Evolutionary conservation across 2,797 vertebrate species (phyloP).

Genomic region (Sebastiscus tertius): DNA sequence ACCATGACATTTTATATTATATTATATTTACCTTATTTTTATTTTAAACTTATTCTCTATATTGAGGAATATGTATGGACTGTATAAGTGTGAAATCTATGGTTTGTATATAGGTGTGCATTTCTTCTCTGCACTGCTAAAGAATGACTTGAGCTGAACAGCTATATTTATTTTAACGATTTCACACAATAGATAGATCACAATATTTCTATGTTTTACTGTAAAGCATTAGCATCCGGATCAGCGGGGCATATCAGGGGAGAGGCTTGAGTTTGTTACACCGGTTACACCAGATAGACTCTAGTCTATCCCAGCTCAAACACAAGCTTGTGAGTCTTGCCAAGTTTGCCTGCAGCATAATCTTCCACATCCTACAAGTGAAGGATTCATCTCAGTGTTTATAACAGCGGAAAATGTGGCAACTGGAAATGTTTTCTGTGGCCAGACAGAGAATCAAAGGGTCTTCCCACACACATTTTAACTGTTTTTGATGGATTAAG

Average conservation of each 20-base stretch:
- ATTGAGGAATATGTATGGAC: background rate
- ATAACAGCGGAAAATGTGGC: constrained; percentile 55
- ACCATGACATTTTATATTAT: background rate
- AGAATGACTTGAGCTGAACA: constrained; percentile 46
- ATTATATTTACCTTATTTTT: background rate
- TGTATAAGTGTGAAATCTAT: background rate
- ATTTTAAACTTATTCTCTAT: background rate
- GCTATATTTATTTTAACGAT: constrained; percentile 50
- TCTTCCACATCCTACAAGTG: constrained; percentile 66
- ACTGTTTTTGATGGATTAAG: constrained; percentile 52
- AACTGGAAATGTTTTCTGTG: constrained; percentile 61
- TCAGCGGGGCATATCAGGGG: constrained; percentile 43
- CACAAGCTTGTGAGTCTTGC: constrained; percentile 55
- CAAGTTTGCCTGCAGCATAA: constrained; percentile 67
- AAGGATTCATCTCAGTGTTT: constrained; percentile 66
- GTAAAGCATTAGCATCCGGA: constrained; percentile 55
- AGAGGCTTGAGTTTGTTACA: constrained; percentile 28
- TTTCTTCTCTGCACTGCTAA: constrained; percentile 30
- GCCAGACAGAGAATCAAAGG: constrained; percentile 75
- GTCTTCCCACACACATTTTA: constrained; percentile 66
- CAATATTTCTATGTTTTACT: constrained; percentile 53
- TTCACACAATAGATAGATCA: constrained; percentile 52
- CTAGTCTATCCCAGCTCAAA: constrained; percentile 51
- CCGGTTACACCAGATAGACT: constrained; percentile 17
- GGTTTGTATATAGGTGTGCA: background rate